These are phyloP conservation scores for Molanna angustata DNA, from an alignment of 2,888 invertebrate species.

Conservation along the genomic window DNA sequence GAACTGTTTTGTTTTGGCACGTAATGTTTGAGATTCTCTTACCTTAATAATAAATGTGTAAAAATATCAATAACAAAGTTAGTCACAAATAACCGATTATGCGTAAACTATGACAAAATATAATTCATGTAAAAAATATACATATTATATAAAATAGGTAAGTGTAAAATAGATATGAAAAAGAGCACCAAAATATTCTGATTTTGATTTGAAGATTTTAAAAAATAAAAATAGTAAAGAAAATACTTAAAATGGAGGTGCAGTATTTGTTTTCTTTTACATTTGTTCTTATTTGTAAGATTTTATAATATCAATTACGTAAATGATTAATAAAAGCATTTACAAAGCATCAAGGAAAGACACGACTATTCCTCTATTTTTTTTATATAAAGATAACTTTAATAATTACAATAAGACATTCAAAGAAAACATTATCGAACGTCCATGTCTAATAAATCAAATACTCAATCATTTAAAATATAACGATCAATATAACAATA, in stretches of 20 bases:
- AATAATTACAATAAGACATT: neutral
- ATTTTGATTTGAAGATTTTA: neutral
- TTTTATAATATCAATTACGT: slow-evolving; percentile 10
- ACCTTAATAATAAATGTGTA: slow-evolving; percentile 13
- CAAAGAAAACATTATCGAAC: neutral
- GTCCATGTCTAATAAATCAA: neutral
- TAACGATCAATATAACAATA: slow-evolving; percentile 12
- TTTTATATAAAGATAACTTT: slow-evolving; percentile 2
- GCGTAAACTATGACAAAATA: too few relatives aligned
- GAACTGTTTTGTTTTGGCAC: slow-evolving; percentile 18
- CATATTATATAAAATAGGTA: slow-evolving; percentile 3
- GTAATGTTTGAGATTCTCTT: slow-evolving; percentile 22
- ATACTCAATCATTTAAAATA: slow-evolving; percentile 8
- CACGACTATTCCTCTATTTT: slow-evolving; percentile 7
- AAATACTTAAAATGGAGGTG: slow-evolving; percentile 3
- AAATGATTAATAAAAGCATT: slow-evolving; percentile 13
- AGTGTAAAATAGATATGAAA: slow-evolving; percentile 5
- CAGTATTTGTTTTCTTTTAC: neutral
- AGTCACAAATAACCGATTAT: slow-evolving; percentile 3
- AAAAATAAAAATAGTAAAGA: slow-evolving; percentile 5
- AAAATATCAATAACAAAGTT: slow-evolving; percentile 21
- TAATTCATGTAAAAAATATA: slow-evolving; percentile 7
- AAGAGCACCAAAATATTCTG: slow-evolving; percentile 11
- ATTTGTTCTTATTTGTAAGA: slow-evolving; percentile 12
- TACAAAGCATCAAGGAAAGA: slow-evolving; percentile 14